Evolutionary conservation across 2,888 invertebrate genomes (phyloP).

Genomic region (Spodoptera exigua): DNA sequence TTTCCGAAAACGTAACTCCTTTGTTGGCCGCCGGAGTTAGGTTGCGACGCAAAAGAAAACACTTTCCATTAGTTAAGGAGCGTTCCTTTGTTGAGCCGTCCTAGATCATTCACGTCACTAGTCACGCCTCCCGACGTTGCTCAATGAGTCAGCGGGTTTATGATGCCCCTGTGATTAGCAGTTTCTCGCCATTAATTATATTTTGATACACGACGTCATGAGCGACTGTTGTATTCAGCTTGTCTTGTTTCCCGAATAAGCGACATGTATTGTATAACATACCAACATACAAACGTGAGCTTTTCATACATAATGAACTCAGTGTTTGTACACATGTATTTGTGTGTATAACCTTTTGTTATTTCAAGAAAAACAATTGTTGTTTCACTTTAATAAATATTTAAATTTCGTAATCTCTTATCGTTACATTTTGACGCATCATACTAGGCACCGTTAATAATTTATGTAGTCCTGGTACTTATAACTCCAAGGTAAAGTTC

Average conservation of each 20-base stretch:
- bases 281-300: too few species aligned
- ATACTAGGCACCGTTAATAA: too few species aligned
- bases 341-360: too few species aligned
- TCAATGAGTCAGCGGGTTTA: conserved; percentile 51
- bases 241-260: conserved; percentile 11
- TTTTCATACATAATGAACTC: too few species aligned
- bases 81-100: conserved; percentile 51
- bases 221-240: conserved; percentile 8
- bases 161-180: conserved; percentile 35
- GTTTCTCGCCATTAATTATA: conserved; percentile 31
- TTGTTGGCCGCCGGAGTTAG: conserved; percentile 41
- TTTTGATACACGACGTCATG: conserved; percentile 47
- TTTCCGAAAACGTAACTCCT: conserved; percentile 22
- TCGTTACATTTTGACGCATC: too few species aligned
- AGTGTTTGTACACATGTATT: too few species aligned
- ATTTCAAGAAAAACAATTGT: too few species aligned
- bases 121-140: conserved; percentile 21
- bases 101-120: conserved; percentile 33
- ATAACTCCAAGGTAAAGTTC: too few species aligned
- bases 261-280: conserved; percentile 7
- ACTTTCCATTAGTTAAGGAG: conserved; percentile 32
- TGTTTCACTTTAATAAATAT: too few species aligned
- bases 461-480: too few species aligned
- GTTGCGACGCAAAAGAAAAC: conserved; percentile 30
- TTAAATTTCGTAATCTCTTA: too few species aligned